Evolutionary conservation across 2,888 invertebrate genomes (phyloP).

Genomic region (Agonum fuliginosum): DNA sequence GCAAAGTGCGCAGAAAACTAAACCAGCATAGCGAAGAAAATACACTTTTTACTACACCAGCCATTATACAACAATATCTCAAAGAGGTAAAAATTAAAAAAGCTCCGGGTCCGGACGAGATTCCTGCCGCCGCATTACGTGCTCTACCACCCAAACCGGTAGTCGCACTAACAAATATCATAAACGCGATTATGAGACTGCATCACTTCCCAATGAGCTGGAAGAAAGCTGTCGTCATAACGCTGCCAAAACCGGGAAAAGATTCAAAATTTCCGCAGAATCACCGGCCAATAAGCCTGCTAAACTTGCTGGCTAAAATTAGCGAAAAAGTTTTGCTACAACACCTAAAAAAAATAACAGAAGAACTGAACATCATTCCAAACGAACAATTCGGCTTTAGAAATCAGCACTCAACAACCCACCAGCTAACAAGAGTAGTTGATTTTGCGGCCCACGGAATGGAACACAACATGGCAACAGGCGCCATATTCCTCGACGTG

Average conservation of each 20-base stretch:
- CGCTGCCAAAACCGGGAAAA: conserved; percentile 43
- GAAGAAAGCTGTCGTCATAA: conserved; percentile 26
- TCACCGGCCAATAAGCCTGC: conserved; percentile 64
- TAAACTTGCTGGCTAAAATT: conserved; percentile 62
- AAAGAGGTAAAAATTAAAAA: no score
- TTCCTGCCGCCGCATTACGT: background rate
- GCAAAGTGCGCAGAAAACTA: no score
- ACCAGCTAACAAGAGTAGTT: conserved; percentile 63
- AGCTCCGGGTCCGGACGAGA: conserved; percentile 14
- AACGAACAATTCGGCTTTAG: conserved; percentile 65
- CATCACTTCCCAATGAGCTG: conserved; percentile 27
- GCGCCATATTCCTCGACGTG: no score
- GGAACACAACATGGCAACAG: conserved; percentile 61
- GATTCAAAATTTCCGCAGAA: conserved; percentile 45
- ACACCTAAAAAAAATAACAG: conserved; percentile 47
- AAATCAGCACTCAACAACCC: conserved; percentile 63
- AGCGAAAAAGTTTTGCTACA: conserved; percentile 61
- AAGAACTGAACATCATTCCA: conserved; percentile 58
- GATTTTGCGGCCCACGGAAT: conserved; percentile 63
- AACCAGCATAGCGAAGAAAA: no score
- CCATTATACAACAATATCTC: no score
- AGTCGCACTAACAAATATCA: background rate
- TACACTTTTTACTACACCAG: no score
- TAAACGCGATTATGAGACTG: no score
- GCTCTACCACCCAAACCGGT: background rate